Evolutionary conservation across 2,113 vertebrate genomes (phyloP).

Genomic region (Caranx ignobilis): DNA sequence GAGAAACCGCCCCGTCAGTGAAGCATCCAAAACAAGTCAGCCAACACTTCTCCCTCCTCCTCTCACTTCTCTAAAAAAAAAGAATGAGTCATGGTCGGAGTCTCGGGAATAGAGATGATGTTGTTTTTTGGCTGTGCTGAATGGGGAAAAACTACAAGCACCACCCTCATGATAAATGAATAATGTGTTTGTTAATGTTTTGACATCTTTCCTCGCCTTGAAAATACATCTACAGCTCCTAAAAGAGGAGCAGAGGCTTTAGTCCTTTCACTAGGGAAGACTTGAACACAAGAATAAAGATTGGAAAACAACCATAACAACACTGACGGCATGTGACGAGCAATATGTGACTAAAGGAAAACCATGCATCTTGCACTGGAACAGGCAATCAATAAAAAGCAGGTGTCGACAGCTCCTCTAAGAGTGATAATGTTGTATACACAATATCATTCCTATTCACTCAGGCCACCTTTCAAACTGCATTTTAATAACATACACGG

Average conservation of each 20-base stretch:
- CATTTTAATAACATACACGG: slow-evolving; percentile 14
- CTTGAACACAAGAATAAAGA: too few relatives aligned
- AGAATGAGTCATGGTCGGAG: slow-evolving; percentile 58
- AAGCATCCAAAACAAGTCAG: slow-evolving; percentile 63
- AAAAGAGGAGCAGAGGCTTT: neutral
- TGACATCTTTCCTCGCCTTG: slow-evolving; percentile 5
- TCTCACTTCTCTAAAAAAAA: slow-evolving; percentile 19
- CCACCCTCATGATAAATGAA: slow-evolving; percentile 34
- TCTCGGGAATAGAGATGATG: slow-evolving; percentile 38
- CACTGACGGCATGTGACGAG: too few relatives aligned
- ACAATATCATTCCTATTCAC: slow-evolving; percentile 14
- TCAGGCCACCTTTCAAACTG: slow-evolving; percentile 16
- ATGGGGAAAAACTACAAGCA: slow-evolving; percentile 31
- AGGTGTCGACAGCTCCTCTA: neutral
- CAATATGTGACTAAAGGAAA: too few relatives aligned
- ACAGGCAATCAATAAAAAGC: neutral
- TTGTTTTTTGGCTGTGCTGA: slow-evolving; percentile 44
- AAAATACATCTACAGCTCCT: slow-evolving; percentile 21
- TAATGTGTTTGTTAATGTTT: slow-evolving; percentile 21
- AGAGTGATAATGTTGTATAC: slow-evolving; percentile 7
- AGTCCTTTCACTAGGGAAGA: too few relatives aligned
- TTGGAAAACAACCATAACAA: too few relatives aligned
- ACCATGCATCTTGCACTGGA: too few relatives aligned
- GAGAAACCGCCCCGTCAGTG: slow-evolving; percentile 64
- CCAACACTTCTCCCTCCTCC: neutral